Conservation (phyloP, 2,888 invertebrate species). For the Aricia artaxerxes region DNA sequence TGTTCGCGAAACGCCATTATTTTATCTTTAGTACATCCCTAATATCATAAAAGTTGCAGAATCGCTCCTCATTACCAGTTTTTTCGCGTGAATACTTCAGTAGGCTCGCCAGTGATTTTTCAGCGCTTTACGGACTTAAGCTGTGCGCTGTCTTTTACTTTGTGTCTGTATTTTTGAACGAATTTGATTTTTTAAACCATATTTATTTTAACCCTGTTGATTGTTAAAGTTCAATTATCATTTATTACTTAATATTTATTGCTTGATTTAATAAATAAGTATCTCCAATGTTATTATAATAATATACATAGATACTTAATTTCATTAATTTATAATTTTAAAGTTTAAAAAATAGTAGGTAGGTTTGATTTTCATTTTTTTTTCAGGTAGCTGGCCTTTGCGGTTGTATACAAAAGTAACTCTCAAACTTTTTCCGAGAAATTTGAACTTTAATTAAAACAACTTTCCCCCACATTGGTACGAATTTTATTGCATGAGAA, state of each 20-base stretch:
- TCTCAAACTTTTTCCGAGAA: constrained; percentile 33
- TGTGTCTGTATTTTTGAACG: neutral
- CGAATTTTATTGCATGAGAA: constrained; percentile 47
- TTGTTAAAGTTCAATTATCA: neutral
- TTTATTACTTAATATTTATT: too few relatives aligned
- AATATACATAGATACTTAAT: too few relatives aligned
- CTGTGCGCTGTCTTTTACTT: constrained; percentile 32
- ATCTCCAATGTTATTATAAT: too few relatives aligned
- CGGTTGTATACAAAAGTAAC: neutral
- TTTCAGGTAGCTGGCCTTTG: neutral
- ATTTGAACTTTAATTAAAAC: constrained; percentile 44
- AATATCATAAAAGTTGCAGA: constrained; percentile 60
- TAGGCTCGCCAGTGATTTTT: constrained; percentile 61
- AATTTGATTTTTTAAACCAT: neutral
- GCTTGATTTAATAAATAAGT: too few relatives aligned
- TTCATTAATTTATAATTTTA: too few relatives aligned
- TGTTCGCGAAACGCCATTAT: constrained; percentile 35
- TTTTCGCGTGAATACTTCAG: constrained; percentile 67
- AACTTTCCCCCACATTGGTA: constrained; percentile 45
- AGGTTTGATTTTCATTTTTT: neutral
- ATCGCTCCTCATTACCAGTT: constrained; percentile 66
- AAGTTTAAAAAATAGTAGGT: too few relatives aligned
- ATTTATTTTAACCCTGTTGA: neutral
- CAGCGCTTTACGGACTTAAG: constrained; percentile 36
- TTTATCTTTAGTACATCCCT: constrained; percentile 46